Evolutionary conservation across 2,113 vertebrate species (phyloP).

Genomic region (Myotis davidii): DNA sequence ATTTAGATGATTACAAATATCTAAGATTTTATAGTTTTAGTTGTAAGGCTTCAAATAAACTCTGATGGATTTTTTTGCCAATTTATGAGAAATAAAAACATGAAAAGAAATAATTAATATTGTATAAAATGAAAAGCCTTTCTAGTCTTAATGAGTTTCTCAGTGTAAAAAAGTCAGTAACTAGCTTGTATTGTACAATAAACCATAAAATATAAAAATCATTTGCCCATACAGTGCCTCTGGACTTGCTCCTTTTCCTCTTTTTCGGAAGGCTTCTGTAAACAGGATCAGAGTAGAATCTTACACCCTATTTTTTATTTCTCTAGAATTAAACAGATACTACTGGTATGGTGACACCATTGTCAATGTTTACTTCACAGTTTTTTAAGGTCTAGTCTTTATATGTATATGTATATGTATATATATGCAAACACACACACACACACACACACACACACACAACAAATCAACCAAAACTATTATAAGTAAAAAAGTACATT

Average conservation of each 20-base stretch:
- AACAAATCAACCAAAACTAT: constrained; percentile 7
- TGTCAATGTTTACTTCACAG: not conserved
- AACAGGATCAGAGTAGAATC: not conserved
- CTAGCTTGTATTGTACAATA: not conserved
- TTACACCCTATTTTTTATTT: not conserved
- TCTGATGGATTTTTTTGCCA: not conserved
- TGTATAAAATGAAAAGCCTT: constrained; percentile 1
- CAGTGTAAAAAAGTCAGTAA: not conserved
- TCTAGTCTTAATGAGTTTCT: not conserved
- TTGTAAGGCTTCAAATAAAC: constrained; percentile 20
- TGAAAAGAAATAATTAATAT: constrained; percentile 3
- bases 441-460: not conserved
- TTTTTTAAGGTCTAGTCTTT: not conserved
- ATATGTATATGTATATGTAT: no score
- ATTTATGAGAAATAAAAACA: constrained; percentile 25
- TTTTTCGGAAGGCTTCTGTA: not conserved
- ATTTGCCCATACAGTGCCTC: not conserved
- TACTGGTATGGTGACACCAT: not conserved
- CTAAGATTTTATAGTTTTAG: constrained; percentile 39
- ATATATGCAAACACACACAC: no score
- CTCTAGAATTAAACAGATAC: not conserved
- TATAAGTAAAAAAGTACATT: not conserved
- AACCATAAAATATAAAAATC: not conserved
- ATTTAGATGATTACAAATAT: constrained; percentile 24
- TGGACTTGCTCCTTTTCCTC: not conserved